Base-by-base conservation (phyloP, 2,797 vertebrate species). In the Diglossa cyanea region DNA sequence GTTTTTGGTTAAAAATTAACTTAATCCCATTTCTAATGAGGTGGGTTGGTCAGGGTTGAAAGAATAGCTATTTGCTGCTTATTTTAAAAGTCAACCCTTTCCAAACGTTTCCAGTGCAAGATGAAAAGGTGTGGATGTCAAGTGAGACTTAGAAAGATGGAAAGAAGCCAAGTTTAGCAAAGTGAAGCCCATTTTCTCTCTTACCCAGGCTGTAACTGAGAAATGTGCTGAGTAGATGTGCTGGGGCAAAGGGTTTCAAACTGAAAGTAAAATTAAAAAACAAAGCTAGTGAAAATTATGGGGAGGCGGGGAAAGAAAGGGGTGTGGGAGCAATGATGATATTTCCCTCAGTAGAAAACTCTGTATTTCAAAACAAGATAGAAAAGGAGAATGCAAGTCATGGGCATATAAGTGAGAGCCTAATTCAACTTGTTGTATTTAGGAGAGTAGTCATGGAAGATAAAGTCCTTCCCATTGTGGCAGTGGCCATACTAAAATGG, bases 1-100 rank as follows among this genome's bases (percentile, higher is more conserved):
- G 24, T 68, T 47, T 77, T 88, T 75, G 45, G 42, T 81, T 94
- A 93, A 93, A 91, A 90, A 86, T 67, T 67, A 94, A 26, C 61
- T 93, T 68, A 71, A 76, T 70, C 44, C 33, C 6, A 6, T 93
- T 85, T 76, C 39, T 79, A 42, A 25, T 61, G 33, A 80, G 6
- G 16, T 62, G 25, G 21, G 7, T 54, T 80, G 24, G 31, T 67
- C 44, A 63, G 33, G 35, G 15, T 48, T 85, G 54, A 74, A 62
- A 86, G 44, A 82, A 35, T 5, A 50, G n/a, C 25, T 68, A 1
- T 75, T 75, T 55, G 47, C 66, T 83, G 20, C 39, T 90, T 77
- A 24, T 72, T 86, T 65, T 80, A 37, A 75, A 86, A 88, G 61
- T 31, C 48, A 89, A 3, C 13, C 10, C 21, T 58, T 72, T 79